Evolutionary conservation across 2,113 vertebrate genomes (phyloP).

Genomic region (Scomber scombrus): DNA sequence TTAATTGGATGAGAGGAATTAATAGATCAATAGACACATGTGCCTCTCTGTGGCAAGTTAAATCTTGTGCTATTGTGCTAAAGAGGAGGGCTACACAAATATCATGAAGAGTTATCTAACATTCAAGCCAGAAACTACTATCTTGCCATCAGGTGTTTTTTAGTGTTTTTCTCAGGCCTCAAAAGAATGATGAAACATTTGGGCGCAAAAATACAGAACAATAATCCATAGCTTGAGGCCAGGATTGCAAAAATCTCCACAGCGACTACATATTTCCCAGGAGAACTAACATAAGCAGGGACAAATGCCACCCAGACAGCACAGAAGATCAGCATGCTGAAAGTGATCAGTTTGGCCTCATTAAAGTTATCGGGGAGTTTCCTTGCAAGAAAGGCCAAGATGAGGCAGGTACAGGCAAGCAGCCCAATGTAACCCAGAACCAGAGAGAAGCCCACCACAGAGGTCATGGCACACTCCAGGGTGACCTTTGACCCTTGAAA

Average conservation of each 20-base stretch:
- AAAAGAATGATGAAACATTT: constrained; percentile 84
- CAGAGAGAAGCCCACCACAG: constrained; percentile 78
- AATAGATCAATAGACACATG: too few species aligned
- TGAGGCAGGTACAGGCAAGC: constrained; percentile 79
- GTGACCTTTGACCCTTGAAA: constrained; percentile 77
- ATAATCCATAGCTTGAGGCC: constrained; percentile 76
- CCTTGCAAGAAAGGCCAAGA: constrained; percentile 83
- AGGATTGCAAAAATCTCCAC: constrained; percentile 84
- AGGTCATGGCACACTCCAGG: constrained; percentile 79
- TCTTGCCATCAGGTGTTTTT: constrained; percentile 76
- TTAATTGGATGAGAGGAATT: too few species aligned
- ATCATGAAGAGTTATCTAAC: too few species aligned
- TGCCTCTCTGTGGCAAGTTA: too few species aligned
- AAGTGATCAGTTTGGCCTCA: constrained; percentile 83
- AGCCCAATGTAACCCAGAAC: constrained; percentile 85
- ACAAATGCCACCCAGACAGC: constrained; percentile 83
- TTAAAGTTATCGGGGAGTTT: constrained; percentile 82
- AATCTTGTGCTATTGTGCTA: too few species aligned
- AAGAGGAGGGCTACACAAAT: too few species aligned
- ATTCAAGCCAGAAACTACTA: constrained; percentile 3
- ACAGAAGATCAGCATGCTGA: constrained; percentile 87
- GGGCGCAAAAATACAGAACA: constrained; percentile 81
- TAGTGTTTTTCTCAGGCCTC: constrained; percentile 79
- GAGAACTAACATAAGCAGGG: constrained; percentile 83
- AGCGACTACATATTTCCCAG: constrained; percentile 77